Conservation (phyloP, 2,888 invertebrate genomes). For the Cantharis rufa region DNA sequence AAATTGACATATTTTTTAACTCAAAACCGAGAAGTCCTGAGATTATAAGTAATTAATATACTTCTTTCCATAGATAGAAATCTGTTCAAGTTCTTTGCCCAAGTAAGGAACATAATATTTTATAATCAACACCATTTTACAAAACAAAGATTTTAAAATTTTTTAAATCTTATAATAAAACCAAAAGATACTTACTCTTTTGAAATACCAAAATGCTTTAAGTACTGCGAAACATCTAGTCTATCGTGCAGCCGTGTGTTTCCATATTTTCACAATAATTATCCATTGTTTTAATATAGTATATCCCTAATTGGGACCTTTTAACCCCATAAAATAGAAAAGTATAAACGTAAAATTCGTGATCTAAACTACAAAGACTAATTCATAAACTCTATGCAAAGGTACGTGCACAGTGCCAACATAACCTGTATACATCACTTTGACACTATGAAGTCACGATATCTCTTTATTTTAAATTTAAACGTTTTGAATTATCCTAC, state of each 20-base stretch:
- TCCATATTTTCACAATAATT: conserved; percentile 36
- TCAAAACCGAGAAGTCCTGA: too few species aligned
- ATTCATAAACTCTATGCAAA: conserved; percentile 35
- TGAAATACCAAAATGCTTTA: neutral
- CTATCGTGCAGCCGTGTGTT: conserved; percentile 24
- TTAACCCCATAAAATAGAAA: conserved; percentile 35
- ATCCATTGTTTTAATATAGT: conserved; percentile 32
- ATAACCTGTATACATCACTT: conserved; percentile 40
- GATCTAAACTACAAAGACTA: conserved; percentile 37
- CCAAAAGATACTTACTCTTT: neutral
- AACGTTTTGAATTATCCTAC: conserved; percentile 32
- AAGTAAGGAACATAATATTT: neutral
- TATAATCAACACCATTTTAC: too few species aligned
- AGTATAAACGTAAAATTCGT: conserved; percentile 42
- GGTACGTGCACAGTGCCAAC: conserved; percentile 28
- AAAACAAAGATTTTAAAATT: neutral
- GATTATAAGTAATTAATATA: too few species aligned
- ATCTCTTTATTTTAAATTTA: conserved; percentile 36
- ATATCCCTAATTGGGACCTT: conserved; percentile 42
- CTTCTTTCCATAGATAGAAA: too few species aligned
- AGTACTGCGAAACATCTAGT: conserved; percentile 2
- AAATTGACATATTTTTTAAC: too few species aligned
- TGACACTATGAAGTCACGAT: conserved; percentile 40
- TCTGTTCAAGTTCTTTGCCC: neutral
- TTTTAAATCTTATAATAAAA: neutral